A percentile compares a stretch with the other conserved stretches of the same genome.
Evolutionary conservation across 2,797 vertebrate species (phyloP).

Genomic region (Botia almorhae): DNA sequence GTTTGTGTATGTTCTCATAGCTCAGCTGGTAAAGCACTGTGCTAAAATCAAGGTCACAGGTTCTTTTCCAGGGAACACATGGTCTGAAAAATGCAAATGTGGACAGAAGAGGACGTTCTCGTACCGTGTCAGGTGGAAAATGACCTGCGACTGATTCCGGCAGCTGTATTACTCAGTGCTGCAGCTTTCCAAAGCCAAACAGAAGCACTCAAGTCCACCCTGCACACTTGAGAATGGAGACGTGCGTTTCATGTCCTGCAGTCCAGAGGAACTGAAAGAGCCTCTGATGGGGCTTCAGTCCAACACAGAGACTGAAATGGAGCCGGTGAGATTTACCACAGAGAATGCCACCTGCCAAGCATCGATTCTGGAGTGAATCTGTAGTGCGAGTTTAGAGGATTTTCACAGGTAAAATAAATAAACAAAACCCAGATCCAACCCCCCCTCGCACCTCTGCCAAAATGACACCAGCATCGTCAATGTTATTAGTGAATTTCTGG

Average conservation of each 20-base stretch:
- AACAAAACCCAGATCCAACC: not conserved
- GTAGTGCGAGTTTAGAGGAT: not conserved
- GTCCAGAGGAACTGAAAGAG: not conserved
- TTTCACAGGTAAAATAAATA: not conserved
- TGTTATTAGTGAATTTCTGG: not conserved
- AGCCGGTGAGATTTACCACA: conserved; percentile 4
- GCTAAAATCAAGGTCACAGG: not conserved
- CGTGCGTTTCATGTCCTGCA: conserved; percentile 3
- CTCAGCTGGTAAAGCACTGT: not conserved
- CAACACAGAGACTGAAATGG: conserved; percentile 29
- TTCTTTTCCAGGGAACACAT: not conserved
- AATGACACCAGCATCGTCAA: not conserved
- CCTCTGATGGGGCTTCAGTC: conserved; percentile 18
- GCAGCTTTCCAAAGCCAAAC: conserved; percentile 1
- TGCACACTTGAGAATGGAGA: conserved; percentile 5
- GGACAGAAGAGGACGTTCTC: not conserved
- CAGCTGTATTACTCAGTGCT: conserved; percentile 12
- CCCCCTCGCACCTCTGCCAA: not conserved
- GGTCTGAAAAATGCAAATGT: not conserved
- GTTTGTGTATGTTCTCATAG: not conserved
- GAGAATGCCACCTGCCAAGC: conserved; percentile 17
- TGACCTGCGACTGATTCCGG: not conserved
- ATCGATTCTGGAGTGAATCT: not conserved
- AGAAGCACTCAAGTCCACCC: not conserved
- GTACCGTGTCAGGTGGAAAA: not conserved